phyloP scores from a whole-genome alignment of 2,113 vertebrate species.

The Eolophus roseicapilla region DNA sequence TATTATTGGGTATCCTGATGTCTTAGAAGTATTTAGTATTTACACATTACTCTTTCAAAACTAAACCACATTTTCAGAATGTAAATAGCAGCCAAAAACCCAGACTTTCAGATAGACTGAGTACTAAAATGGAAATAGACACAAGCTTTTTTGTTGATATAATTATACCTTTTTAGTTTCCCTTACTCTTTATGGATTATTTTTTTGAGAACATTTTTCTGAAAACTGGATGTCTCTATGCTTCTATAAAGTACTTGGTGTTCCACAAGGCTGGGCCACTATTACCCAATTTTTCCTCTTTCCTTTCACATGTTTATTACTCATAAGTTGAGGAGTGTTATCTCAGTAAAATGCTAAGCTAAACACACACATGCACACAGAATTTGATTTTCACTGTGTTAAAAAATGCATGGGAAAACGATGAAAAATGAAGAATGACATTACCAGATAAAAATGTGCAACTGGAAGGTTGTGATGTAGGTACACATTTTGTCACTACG shows the following conservation, averaged over 20 bases:
- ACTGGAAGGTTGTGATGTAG: neutral
- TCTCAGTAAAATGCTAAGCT: neutral
- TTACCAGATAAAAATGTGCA: neutral
- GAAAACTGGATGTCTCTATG: neutral
- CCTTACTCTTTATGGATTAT: neutral
- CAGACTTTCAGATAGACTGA: neutral
- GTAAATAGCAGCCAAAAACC: neutral
- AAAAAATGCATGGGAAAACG: neutral
- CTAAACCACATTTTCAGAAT: neutral
- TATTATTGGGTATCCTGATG: neutral
- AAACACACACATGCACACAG: neutral
- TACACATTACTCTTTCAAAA: neutral
- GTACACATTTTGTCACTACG: neutral
- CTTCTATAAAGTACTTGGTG: neutral
- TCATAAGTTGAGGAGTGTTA: neutral
- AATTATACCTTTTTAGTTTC: neutral
- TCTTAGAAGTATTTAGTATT: neutral
- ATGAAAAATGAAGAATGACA: neutral
- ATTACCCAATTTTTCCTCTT: neutral
- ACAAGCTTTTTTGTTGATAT: neutral
- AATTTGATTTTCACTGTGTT: neutral
- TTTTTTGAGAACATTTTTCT: neutral
- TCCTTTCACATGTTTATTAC: neutral
- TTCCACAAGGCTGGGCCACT: neutral
- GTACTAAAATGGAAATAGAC: neutral